Conservation (phyloP, 2,888 invertebrate species). For the Pteria penguin region DNA sequence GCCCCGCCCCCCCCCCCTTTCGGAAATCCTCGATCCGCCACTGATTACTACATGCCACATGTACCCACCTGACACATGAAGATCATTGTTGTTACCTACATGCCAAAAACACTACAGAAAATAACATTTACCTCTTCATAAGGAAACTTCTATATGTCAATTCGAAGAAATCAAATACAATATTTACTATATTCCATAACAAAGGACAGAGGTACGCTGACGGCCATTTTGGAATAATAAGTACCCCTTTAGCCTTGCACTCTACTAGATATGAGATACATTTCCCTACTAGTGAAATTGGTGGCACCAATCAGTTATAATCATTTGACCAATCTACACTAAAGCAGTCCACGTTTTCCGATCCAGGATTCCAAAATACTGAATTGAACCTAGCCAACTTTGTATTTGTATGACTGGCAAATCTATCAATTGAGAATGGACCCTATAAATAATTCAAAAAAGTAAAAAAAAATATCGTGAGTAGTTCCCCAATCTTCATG, state of each 20-base stretch:
- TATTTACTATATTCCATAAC: no score
- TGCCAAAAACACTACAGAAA: no score
- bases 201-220: conserved; percentile 10
- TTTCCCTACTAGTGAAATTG: conserved; percentile 8
- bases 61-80: no score
- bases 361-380: conserved; percentile 18
- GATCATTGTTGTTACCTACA: no score
- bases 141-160: no score
- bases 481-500: conserved; percentile 31
- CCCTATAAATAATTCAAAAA: conserved; percentile 36
- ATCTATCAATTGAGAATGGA: conserved; percentile 41
- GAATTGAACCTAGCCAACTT: conserved; percentile 40
- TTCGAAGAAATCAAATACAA: no score
- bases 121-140: no score
- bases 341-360: conserved; percentile 27
- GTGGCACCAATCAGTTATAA: conserved; percentile 21
- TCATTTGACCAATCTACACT: conserved; percentile 27
- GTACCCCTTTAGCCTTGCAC: background rate
- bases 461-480: conserved; percentile 23
- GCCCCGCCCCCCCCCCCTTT: no score
- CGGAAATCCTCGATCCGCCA: no score
- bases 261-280: conserved; percentile 12
- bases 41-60: no score
- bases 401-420: conserved; percentile 24
- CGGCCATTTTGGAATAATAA: no score